Percentiles rank a stretch among this genome's conserved stretches.
phyloP scores from a whole-genome alignment of 2,113 vertebrate genomes.

The Pseudorectes ferrugineus region DNA sequence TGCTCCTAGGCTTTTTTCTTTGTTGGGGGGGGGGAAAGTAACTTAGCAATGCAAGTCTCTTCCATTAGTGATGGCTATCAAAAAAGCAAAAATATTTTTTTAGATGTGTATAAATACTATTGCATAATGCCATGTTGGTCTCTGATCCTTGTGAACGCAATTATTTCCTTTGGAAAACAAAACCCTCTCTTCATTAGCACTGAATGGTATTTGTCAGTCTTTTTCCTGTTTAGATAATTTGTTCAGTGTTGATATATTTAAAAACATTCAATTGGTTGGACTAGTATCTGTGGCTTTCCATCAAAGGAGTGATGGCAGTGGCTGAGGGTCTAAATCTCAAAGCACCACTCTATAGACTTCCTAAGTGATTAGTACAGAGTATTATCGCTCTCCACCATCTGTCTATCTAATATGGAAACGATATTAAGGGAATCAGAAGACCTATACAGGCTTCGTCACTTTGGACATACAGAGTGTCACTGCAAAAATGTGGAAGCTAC shows the following conservation, averaged over 20 bases:
- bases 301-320: constrained; percentile 25
- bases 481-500: background rate
- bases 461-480: background rate
- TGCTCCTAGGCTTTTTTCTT: background rate
- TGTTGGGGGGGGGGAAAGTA: background rate
- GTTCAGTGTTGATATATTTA: constrained; percentile 1
- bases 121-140: background rate
- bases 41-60: background rate
- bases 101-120: background rate
- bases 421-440: constrained; percentile 61
- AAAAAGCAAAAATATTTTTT: background rate
- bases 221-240: constrained; percentile 50
- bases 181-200: constrained; percentile 4
- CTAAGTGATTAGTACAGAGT: constrained; percentile 68
- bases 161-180: constrained; percentile 1
- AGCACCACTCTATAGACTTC: constrained; percentile 62
- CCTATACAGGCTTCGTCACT: background rate
- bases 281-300: background rate
- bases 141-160: background rate
- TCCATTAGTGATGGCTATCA: background rate
- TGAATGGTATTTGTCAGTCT: constrained; percentile 38
- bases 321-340: constrained; percentile 57
- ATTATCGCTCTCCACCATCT: constrained; percentile 75
- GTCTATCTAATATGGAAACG: constrained; percentile 60
- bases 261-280: constrained; percentile 29